Conservation (phyloP, 2,797 vertebrate genomes). For the Thaleichthys pacificus region DNA sequence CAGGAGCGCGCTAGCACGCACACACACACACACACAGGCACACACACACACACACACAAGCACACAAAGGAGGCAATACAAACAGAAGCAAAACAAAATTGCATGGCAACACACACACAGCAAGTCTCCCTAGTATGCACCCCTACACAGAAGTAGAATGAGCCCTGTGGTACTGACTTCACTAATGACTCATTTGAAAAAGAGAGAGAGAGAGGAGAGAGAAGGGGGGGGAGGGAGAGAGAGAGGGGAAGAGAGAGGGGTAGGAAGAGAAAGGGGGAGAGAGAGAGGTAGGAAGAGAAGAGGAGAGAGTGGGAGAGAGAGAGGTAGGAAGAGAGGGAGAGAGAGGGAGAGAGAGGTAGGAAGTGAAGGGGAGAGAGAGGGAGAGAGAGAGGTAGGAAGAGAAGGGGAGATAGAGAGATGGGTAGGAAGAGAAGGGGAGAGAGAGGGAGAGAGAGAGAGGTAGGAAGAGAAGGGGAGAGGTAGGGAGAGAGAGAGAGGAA, state of each 20-base stretch:
- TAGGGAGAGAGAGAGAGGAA: not conserved
- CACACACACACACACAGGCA: not conserved
- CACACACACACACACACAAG: constrained; percentile 13
- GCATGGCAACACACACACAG: too few species aligned
- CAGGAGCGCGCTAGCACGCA: constrained; percentile 16
- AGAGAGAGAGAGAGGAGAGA: not conserved
- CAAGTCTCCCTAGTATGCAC: too few species aligned
- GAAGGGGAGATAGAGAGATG: constrained; percentile 3
- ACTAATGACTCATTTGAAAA: not conserved
- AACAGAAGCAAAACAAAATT: too few species aligned
- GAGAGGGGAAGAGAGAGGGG: constrained; percentile 3
- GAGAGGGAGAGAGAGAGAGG: not conserved
- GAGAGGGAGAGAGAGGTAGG: not conserved
- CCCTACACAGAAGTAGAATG: not conserved
- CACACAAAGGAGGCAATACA: constrained; percentile 20
- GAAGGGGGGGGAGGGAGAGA: constrained; percentile 21
- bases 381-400: constrained; percentile 4
- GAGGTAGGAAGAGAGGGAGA: not conserved
- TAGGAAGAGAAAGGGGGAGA: constrained; percentile 4
- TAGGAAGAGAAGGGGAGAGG: too few species aligned
- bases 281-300: not conserved
- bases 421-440: not conserved
- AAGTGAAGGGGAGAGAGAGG: constrained; percentile 1
- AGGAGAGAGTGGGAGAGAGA: not conserved
- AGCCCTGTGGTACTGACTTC: not conserved